These are phyloP conservation scores for Darwinula stevensoni DNA, from an alignment of 2,888 invertebrate genomes.

Conservation along the genomic window DNA sequence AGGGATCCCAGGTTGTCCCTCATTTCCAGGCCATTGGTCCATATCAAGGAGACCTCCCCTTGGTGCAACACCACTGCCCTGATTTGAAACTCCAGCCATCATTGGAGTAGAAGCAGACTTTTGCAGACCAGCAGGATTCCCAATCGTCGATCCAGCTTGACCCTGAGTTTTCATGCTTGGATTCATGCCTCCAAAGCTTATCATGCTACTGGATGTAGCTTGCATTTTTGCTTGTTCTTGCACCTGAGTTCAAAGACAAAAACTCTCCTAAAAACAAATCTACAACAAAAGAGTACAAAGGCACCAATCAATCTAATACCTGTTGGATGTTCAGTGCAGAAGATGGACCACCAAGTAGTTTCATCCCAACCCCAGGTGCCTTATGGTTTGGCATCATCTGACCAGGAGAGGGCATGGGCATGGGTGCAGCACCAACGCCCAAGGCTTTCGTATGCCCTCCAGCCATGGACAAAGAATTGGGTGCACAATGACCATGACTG, in stretches of 20 bases:
- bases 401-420: slow-evolving; percentile 6
- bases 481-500: background rate
- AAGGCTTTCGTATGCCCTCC: background rate
- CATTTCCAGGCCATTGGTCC: slow-evolving; percentile 18
- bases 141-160: background rate
- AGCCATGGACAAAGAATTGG: background rate
- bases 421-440: background rate
- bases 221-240: slow-evolving; percentile 3
- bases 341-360: slow-evolving; percentile 38
- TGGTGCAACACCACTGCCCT: slow-evolving; percentile 5
- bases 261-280: too few species aligned
- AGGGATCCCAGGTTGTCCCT: slow-evolving; percentile 3
- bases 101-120: too few species aligned
- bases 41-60: slow-evolving; percentile 15
- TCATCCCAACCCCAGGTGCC: slow-evolving; percentile 25
- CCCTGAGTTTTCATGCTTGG: background rate
- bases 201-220: background rate
- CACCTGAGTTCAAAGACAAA: slow-evolving; percentile 3
- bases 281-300: too few species aligned
- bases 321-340: slow-evolving; percentile 33
- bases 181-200: background rate
- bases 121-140: background rate
- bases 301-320: slow-evolving; percentile 15
- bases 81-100: background rate
- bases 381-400: slow-evolving; percentile 9